Evolutionary conservation across 2,888 invertebrate genomes (phyloP), one percentile per base, ranked within the genome.

Genomic region (Imbricaverruca yamaguchii): DNA sequence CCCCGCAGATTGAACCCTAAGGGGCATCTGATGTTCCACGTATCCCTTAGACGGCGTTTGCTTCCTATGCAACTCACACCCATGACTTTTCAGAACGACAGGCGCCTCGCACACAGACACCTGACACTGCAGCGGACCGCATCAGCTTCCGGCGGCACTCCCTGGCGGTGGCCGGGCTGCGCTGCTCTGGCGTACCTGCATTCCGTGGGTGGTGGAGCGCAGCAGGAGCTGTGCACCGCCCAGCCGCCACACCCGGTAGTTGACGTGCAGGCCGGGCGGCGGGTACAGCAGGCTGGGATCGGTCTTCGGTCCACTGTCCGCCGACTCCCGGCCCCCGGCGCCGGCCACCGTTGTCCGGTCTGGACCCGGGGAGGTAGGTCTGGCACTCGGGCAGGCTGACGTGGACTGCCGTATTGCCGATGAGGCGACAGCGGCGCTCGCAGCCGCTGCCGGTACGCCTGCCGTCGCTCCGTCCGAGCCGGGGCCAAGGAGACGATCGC

Each of bases 241-340:
- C 57, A 79, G 57, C 25, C 57, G 23, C 79, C 79, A 79, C 13
- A 57, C 56, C 11, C 79, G 56, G 79, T 79, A 79, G 15, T 79
- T 12, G 13, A 57, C 23, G 57, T 56, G 25, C 57, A 59, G 13
- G 8, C 79, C 79, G 6, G 25, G 79, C n/a, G 79, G 79, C 23
- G 79, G 79, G 10, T 18, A 57, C 4, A 56, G 57, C 13, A 57
- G 57, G 39, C 15, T 53, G 3, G 23, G 13, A 15, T 74, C 74
- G 25, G 77, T 77, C 56, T 9, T 10, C 9, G 9, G 18, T 6
- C 6, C 23, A 21, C 23, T 9, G 11, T 74, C 53, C 39, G 74
- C 15, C 18, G 53, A 13, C 74, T 13, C 55, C 55, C 55, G 18
- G 15, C 2, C 4, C 9, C 78, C 21, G 3, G 1, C 56, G 3